Conservation (phyloP, 2,113 vertebrate genomes). For the Leucopsar rothschildi region DNA sequence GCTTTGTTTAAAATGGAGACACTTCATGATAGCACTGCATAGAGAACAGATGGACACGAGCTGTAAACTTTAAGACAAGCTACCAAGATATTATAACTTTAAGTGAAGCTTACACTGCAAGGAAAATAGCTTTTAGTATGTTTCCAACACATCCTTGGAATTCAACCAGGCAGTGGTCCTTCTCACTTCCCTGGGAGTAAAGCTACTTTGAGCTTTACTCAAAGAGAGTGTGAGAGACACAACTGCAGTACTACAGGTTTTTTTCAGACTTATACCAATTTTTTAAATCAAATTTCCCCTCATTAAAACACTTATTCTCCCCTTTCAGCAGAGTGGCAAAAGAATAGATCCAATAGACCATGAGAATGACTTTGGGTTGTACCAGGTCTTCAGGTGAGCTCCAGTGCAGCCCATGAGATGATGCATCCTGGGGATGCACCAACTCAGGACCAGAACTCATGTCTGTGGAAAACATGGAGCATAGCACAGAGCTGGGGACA, state of each 20-base stretch:
- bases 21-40: neutral
- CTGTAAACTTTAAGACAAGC: neutral
- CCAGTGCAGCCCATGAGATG: accelerated
- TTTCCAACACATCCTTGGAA: neutral
- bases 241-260: neutral
- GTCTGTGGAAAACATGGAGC: accelerated
- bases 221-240: neutral
- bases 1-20: neutral
- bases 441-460: accelerated
- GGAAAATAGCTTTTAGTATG: neutral
- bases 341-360: accelerated
- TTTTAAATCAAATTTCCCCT: neutral
- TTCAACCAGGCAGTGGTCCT: neutral
- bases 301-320: neutral
- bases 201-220: neutral
- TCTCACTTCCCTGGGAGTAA: neutral
- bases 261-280: neutral
- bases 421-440: neutral
- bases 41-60: neutral
- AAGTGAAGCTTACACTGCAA: neutral
- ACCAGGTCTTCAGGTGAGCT: neutral
- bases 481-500: accelerated
- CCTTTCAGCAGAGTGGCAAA: neutral
- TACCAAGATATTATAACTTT: neutral
- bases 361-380: neutral